Evolutionary conservation across 2,113 vertebrate genomes (phyloP).

Genomic region (Corvus cornix): DNA sequence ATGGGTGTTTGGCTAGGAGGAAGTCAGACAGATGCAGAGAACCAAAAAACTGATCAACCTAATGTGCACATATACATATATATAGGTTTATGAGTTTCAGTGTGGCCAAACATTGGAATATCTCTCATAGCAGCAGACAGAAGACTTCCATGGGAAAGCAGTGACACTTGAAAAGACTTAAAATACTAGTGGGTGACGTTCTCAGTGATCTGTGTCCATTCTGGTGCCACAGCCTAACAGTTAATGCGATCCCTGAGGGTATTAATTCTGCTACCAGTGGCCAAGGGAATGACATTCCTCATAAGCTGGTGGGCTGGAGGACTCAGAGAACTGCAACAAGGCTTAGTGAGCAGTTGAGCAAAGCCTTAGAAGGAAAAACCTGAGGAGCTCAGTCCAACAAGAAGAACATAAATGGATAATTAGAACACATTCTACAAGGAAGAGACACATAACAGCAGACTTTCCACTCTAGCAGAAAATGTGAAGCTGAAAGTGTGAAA

Average conservation of each 20-base stretch:
- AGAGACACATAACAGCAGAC: neutral
- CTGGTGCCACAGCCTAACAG: neutral
- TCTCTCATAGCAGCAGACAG: neutral
- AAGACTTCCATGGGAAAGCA: neutral
- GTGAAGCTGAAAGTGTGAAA: neutral
- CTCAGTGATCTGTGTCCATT: neutral
- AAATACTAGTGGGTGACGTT: neutral
- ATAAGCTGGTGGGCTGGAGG: neutral
- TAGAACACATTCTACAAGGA: neutral
- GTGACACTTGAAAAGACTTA: neutral
- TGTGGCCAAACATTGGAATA: neutral
- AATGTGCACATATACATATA: neutral
- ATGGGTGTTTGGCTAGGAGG: neutral
- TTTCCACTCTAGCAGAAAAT: neutral
- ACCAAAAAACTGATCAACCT: rapidly evolving
- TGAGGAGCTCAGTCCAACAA: neutral
- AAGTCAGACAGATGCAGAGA: neutral
- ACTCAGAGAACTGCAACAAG: neutral
- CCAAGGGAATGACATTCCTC: neutral
- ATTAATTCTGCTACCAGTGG: neutral
- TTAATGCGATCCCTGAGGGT: neutral
- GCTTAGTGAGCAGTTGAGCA: neutral
- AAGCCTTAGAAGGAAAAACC: neutral
- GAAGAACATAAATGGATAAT: neutral
- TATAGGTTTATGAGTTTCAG: neutral